Conservation (phyloP, 1,140 invertebrate genomes). For the Thalassaphorura encarpata region DNA sequence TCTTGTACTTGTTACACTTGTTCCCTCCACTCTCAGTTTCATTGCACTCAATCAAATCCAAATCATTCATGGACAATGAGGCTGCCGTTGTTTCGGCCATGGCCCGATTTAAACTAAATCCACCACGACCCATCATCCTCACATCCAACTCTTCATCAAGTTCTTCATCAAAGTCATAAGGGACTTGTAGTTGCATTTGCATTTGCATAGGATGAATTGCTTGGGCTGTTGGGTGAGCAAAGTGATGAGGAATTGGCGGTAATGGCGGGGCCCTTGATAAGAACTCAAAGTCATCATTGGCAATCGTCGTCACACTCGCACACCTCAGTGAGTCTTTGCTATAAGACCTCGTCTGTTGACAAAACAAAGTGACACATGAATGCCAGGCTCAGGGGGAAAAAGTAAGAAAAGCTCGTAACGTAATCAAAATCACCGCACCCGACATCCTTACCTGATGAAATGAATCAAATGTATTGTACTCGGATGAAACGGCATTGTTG, state of each 20-base stretch:
- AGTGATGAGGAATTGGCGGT: background rate
- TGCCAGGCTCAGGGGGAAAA: too few species aligned
- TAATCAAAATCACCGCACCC: too few species aligned
- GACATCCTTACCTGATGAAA: conserved; percentile 5
- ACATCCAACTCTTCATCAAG: conserved; percentile 6
- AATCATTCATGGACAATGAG: conserved; percentile 28
- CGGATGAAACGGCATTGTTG: conserved; percentile 6
- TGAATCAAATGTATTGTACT: conserved; percentile 9
- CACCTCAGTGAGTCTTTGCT: conserved; percentile 22
- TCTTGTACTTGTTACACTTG: conserved; percentile 18
- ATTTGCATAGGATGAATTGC: background rate
- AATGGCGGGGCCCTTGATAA: conserved; percentile 20
- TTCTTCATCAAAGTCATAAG: conserved; percentile 4
- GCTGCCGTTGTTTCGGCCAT: background rate
- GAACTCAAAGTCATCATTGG: conserved; percentile 39
- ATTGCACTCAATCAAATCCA: conserved; percentile 20
- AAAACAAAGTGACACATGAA: too few species aligned
- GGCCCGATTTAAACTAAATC: too few species aligned
- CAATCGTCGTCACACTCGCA: conserved; percentile 36
- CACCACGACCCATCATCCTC: background rate
- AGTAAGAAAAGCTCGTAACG: too few species aligned
- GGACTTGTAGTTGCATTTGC: background rate
- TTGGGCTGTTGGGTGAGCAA: background rate
- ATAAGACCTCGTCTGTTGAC: background rate
- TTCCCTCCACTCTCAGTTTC: background rate